phyloP scores from a whole-genome alignment of 1,140 invertebrate genomes.

The Radopholus similis region DNA sequence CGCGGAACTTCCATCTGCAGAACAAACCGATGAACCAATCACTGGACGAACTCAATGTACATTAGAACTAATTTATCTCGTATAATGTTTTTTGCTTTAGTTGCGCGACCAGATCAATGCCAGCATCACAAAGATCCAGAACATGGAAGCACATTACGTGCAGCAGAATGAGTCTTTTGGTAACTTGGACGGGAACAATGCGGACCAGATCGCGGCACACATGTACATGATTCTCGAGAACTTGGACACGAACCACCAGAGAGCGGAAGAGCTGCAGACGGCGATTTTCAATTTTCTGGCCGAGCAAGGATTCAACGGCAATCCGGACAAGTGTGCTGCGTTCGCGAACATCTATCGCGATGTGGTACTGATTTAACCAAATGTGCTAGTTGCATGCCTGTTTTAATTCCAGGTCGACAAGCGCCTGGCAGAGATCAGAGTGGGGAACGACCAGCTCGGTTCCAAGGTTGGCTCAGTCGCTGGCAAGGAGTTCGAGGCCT shows the following conservation, averaged over 20 bases:
- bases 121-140: background rate
- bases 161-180: background rate
- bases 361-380: background rate
- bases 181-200: background rate
- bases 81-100: background rate
- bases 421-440: slow-evolving; percentile 1
- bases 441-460: slow-evolving; percentile 1
- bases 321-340: slow-evolving; percentile 2
- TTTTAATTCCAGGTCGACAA: background rate
- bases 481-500: slow-evolving; percentile 15
- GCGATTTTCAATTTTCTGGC: slow-evolving; percentile 9
- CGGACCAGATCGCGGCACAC: slow-evolving; percentile 3
- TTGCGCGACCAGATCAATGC: background rate
- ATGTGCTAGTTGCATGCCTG: background rate
- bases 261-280: background rate
- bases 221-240: slow-evolving; percentile 12
- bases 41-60: background rate
- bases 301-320: background rate
- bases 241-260: background rate
- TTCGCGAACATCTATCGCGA: background rate
- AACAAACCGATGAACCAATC: background rate
- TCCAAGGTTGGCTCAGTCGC: background rate
- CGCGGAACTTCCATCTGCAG: background rate
- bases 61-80: background rate
- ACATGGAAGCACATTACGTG: background rate